Evolutionary conservation across 2,797 vertebrate species (phyloP).

Genomic region (Carcharodon carcharias): DNA sequence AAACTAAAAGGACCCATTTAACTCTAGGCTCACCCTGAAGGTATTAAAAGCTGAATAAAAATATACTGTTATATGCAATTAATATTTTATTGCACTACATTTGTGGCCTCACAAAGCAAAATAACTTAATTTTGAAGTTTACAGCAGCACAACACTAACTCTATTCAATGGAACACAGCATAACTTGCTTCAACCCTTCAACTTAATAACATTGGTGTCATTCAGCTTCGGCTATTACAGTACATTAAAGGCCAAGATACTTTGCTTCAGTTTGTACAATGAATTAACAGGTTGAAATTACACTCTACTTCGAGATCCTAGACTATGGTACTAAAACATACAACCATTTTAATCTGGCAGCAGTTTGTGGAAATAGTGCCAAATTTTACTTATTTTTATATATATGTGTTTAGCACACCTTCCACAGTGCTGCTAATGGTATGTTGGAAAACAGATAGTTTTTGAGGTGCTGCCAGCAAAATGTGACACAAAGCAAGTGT

Average conservation of each 20-base stretch:
- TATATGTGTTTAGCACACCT: neutral
- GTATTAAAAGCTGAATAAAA: too few relatives aligned
- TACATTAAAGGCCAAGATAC: neutral
- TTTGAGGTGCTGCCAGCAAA: neutral
- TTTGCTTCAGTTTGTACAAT: neutral
- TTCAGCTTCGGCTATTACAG: neutral
- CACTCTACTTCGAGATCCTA: neutral
- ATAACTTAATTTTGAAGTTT: neutral
- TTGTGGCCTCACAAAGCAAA: too few relatives aligned
- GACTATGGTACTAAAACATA: neutral
- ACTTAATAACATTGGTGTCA: neutral
- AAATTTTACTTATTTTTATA: neutral
- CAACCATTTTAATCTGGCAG: neutral
- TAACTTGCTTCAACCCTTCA: neutral
- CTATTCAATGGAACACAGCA: neutral
- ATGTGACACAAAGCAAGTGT: neutral
- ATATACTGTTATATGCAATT: too few relatives aligned
- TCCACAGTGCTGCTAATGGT: neutral
- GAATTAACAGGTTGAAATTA: neutral
- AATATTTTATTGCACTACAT: too few relatives aligned
- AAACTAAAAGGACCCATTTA: too few relatives aligned
- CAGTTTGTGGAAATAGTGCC: neutral
- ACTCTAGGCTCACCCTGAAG: too few relatives aligned
- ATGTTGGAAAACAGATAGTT: neutral
- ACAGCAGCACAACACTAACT: neutral